Base-by-base conservation (phyloP, 2,797 vertebrate species). In the Strix occidentalis region DNA sequence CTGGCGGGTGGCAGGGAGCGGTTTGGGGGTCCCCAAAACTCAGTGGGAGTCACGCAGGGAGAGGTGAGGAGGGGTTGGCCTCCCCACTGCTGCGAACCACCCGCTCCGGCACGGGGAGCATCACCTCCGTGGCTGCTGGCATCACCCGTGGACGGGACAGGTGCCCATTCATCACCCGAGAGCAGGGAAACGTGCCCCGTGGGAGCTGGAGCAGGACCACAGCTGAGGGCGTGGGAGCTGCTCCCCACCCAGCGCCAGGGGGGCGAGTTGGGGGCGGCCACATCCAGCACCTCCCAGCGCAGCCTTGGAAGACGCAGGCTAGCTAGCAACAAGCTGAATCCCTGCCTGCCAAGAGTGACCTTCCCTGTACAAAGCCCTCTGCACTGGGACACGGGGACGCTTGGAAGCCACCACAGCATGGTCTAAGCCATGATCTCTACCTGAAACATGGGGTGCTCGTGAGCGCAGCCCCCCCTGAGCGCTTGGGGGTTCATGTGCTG, bases 221-320 rank as follows among this genome's bases (percentile, higher is more conserved):
- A 19, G 18, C 84, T 71, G 64, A n/a, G 31, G 1, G 24, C 1
- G 16, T 13, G 24, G 31, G 23, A 69, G 43, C 66, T 51, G 29
- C 60, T 48, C 53, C 66, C 39, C 48, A 43, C 43, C 43, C 43
- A 43, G 43, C 17, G 16, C 1, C 1, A 19, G 20, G 23, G 17
- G 17, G 3, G 18, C 0, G 1, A 72, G 37, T 4, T 1, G 2
- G 35, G 41, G 35, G 16, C 4, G 3, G 33, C 43, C 2, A 3
- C 39, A 60, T 45, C 46, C 45, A 46, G 58, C 58, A 28, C 65
- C 53, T 71, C 45, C 58, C 17, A 0, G 65, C 39, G 65, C 35
- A 58, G 78, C 78, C 65, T 18, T 21, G 39, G 35, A 37, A 53
- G 35, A 53, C 1, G 1, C 0, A 2, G 65, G 43, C 53, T 70